Evolutionary conservation across 2,797 vertebrate genomes (phyloP).

Genomic region (Micrastur ruficollis): DNA sequence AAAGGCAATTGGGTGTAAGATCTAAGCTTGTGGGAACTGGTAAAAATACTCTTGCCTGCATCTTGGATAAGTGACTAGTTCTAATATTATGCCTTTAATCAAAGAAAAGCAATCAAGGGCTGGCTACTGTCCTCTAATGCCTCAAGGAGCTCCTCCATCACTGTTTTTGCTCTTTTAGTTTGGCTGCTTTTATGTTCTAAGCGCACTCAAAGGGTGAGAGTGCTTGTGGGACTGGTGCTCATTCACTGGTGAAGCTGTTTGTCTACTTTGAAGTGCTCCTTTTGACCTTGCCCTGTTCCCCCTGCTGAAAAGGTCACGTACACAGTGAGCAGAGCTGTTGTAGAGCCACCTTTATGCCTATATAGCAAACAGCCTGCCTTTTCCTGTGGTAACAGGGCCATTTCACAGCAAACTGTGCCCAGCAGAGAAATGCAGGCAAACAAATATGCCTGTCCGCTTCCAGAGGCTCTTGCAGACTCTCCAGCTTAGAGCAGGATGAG

Average conservation of each 20-base stretch:
- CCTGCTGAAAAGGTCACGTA: fast-evolving
- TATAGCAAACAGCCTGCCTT: neutral
- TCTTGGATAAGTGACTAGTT: neutral
- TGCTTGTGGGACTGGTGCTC: neutral
- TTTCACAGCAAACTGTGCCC: neutral
- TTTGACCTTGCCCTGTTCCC: neutral
- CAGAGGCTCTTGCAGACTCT: neutral
- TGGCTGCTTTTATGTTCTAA: neutral
- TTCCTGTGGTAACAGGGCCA: neutral
- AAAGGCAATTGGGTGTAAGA: neutral
- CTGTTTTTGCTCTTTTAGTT: neutral
- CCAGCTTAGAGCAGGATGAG: neutral
- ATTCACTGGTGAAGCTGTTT: neutral
- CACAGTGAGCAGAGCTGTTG: neutral
- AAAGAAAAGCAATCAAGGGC: neutral
- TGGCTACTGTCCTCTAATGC: neutral
- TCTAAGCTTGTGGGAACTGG: neutral
- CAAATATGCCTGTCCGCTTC: neutral
- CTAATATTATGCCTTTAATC: neutral
- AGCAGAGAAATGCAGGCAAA: neutral
- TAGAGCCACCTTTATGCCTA: neutral
- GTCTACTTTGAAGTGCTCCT: neutral
- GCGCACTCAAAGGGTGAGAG: neutral
- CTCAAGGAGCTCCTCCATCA: neutral
- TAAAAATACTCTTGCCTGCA: neutral